Evolutionary conservation across 2,888 invertebrate genomes (phyloP).

Genomic region (Xestia xanthographa): DNA sequence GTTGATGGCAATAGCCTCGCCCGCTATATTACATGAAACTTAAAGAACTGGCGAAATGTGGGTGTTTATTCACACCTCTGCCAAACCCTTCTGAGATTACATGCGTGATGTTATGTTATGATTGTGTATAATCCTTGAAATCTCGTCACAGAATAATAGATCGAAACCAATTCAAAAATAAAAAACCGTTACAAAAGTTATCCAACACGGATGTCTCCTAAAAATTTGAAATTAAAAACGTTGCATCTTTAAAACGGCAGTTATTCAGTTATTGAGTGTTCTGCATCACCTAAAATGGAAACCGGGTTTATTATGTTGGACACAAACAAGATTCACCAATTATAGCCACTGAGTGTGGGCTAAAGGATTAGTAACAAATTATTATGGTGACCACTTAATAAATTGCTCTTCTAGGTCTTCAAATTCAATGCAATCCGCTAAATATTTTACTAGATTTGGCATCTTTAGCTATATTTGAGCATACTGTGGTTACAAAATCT

Average conservation of each 20-base stretch:
- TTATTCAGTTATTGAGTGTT: slow-evolving; percentile 60
- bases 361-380: slow-evolving; percentile 72
- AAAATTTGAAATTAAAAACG: slow-evolving; percentile 41
- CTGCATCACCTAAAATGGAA: slow-evolving; percentile 77
- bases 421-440: neutral
- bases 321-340: slow-evolving; percentile 76
- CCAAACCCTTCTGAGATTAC: too few species aligned
- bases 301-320: slow-evolving; percentile 77
- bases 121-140: neutral
- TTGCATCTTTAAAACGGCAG: slow-evolving; percentile 63
- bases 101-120: too few species aligned
- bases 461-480: neutral
- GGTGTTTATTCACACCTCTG: too few species aligned
- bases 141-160: neutral
- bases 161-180: slow-evolving; percentile 28
- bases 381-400: slow-evolving; percentile 28
- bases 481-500: neutral
- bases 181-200: slow-evolving; percentile 57
- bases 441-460: neutral
- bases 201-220: slow-evolving; percentile 50
- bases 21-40: too few species aligned
- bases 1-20: too few species aligned
- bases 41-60: too few species aligned
- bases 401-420: slow-evolving; percentile 30
- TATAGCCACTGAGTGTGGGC: slow-evolving; percentile 81